phyloP scores from a whole-genome alignment of 1,140 invertebrate genomes.

The Epicauta chinensis region DNA sequence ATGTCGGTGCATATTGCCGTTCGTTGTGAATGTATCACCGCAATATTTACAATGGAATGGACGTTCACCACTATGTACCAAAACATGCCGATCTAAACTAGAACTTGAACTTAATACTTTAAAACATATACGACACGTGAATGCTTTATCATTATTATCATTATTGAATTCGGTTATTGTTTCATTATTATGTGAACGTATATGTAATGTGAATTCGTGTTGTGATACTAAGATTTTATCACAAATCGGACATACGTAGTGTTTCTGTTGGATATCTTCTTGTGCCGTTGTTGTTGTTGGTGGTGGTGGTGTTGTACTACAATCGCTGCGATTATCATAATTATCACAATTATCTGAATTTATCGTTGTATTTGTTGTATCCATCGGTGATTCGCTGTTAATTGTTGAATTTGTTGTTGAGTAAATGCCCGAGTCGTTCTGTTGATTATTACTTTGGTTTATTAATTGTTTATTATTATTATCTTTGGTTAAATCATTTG shows the following conservation, averaged over 20 bases:
- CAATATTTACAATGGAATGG: conserved; percentile 75
- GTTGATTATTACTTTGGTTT: conserved; percentile 28
- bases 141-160: conserved; percentile 45
- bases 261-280: conserved; percentile 34
- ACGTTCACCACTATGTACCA: conserved; percentile 68
- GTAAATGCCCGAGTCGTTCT: conserved; percentile 39
- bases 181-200: conserved; percentile 57
- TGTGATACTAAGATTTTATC: conserved; percentile 51
- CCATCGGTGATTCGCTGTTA: conserved; percentile 21
- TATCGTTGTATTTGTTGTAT: conserved; percentile 18
- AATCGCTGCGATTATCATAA: not conserved
- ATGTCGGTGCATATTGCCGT: conserved; percentile 84
- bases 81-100: conserved; percentile 67
- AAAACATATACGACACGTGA: conserved; percentile 48
- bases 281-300: conserved; percentile 33
- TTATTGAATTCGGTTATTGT: conserved; percentile 22
- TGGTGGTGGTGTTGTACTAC: conserved; percentile 18
- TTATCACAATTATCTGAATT: not conserved
- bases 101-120: conserved; percentile 67
- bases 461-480: no score
- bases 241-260: conserved; percentile 57
- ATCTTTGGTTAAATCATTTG: not conserved
- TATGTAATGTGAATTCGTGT: conserved; percentile 64
- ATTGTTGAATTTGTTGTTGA: conserved; percentile 23
- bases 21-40: conserved; percentile 77